These are phyloP conservation scores for Characodon lateralis DNA, from an alignment of 2,797 vertebrate species.

Conservation along the genomic window DNA sequence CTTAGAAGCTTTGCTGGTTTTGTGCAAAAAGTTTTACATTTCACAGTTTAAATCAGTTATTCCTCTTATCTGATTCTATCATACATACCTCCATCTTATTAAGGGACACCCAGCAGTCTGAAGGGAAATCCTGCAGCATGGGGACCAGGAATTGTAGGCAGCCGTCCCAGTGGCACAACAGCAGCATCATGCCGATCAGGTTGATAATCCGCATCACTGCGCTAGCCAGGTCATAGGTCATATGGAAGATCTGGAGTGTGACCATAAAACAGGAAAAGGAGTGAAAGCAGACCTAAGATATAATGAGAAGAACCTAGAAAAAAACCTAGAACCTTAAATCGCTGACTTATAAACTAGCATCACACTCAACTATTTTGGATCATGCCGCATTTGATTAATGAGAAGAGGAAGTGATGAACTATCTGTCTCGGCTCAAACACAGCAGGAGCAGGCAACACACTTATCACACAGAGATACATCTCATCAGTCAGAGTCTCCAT, in stretches of 20 bases:
- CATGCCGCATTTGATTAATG: constrained; percentile 68
- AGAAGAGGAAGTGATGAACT: constrained; percentile 43
- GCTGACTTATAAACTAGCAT: constrained; percentile 12
- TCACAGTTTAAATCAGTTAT: neutral
- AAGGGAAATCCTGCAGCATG: constrained; percentile 95
- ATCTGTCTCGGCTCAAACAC: constrained; percentile 59
- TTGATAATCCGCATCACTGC: constrained; percentile 95
- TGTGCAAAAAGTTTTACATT: neutral
- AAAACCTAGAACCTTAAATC: neutral
- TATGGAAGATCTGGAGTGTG: constrained; percentile 90
- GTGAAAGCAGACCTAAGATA: constrained; percentile 19
- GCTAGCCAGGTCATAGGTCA: constrained; percentile 96
- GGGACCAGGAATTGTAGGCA: constrained; percentile 96
- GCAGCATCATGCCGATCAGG: constrained; percentile 95
- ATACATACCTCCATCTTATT: constrained; percentile 93
- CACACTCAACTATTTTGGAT: constrained; percentile 33
- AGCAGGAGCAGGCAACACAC: constrained; percentile 58
- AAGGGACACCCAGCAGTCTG: constrained; percentile 95
- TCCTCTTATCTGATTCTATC: neutral
- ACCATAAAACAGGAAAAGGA: constrained; percentile 16
- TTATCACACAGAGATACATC: constrained; percentile 58
- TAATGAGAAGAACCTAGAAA: neutral
- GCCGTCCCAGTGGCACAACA: constrained; percentile 95
- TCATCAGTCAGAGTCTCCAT: constrained; percentile 65
- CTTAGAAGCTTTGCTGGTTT: neutral